Percentiles rank a stretch among this genome's conserved stretches.
phyloP scores from a whole-genome alignment of 2,113 vertebrate species.

The Pteruthius melanotis region DNA sequence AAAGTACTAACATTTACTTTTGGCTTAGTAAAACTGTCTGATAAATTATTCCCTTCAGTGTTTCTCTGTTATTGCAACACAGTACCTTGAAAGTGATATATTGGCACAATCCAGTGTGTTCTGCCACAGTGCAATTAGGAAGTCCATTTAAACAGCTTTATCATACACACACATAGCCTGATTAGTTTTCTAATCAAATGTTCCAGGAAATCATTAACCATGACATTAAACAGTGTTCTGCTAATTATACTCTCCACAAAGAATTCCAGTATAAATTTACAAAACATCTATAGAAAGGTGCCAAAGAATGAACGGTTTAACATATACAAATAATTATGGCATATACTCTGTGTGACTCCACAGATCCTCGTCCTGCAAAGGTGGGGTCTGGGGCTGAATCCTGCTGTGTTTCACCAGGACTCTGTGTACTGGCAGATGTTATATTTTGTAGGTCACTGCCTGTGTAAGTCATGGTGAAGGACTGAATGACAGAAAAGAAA shows the following conservation, averaged over 20 bases:
- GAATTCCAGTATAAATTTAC: constrained; percentile 73
- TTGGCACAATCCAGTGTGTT: constrained; percentile 61
- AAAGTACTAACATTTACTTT: constrained; percentile 53
- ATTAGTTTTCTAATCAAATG: constrained; percentile 82
- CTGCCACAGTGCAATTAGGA: constrained; percentile 69
- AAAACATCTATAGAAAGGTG: constrained; percentile 66
- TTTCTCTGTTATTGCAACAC: constrained; percentile 55
- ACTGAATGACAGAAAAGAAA: neutral
- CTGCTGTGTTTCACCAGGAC: neutral
- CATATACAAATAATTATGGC: constrained; percentile 17
- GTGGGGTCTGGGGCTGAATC: neutral
- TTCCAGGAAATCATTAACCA: constrained; percentile 77
- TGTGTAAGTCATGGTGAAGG: neutral
- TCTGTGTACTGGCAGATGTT: neutral
- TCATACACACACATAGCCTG: constrained; percentile 71
- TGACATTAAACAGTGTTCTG: constrained; percentile 76
- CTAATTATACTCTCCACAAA: constrained; percentile 73
- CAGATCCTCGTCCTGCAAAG: neutral
- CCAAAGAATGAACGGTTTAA: constrained; percentile 54
- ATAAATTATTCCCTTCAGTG: constrained; percentile 61
- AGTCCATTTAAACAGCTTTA: constrained; percentile 70
- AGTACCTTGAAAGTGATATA: constrained; percentile 52
- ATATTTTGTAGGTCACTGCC: neutral
- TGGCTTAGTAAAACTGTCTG: constrained; percentile 51
- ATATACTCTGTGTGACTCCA: neutral